Conservation (phyloP, 1,140 invertebrate genomes). For the Tribolium madens region DNA sequence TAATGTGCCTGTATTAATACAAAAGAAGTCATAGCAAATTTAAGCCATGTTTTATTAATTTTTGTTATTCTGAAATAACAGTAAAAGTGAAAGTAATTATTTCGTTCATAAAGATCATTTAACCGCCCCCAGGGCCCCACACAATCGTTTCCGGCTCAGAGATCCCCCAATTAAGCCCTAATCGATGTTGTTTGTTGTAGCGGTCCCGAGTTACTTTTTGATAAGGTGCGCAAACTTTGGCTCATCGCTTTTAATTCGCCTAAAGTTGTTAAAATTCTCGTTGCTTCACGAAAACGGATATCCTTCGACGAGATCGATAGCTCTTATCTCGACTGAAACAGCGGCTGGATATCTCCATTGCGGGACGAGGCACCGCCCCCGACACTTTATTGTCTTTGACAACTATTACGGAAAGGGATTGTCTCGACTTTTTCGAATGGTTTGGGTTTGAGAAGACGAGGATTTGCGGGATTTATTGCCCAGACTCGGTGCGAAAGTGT, state of each 20-base stretch:
- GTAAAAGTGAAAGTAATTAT: too few relatives aligned
- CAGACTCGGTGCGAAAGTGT: neutral
- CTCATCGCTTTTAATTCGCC: slow-evolving; percentile 1
- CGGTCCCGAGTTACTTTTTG: neutral
- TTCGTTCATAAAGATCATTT: too few relatives aligned
- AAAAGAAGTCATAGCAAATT: too few relatives aligned
- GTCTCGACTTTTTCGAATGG: neutral
- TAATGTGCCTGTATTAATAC: too few relatives aligned
- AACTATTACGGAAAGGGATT: neutral
- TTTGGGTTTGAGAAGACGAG: neutral
- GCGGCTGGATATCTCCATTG: slow-evolving; percentile 29
- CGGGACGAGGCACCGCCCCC: slow-evolving; percentile 5
- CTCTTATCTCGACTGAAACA: slow-evolving; percentile 32
- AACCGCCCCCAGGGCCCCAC: neutral
- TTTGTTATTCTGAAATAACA: too few relatives aligned
- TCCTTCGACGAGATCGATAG: slow-evolving; percentile 27
- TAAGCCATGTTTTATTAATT: too few relatives aligned
- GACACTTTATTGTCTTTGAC: slow-evolving; percentile 17
- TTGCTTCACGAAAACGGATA: slow-evolving; percentile 1
- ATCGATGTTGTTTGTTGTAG: neutral
- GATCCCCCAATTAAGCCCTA: neutral
- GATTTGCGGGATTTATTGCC: neutral
- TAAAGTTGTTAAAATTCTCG: neutral
- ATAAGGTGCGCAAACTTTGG: neutral
- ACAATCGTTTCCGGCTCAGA: neutral